These are phyloP conservation scores for Ypsolopha scabrella DNA, from an alignment of 2,888 invertebrate species.

Conservation along the genomic window DNA sequence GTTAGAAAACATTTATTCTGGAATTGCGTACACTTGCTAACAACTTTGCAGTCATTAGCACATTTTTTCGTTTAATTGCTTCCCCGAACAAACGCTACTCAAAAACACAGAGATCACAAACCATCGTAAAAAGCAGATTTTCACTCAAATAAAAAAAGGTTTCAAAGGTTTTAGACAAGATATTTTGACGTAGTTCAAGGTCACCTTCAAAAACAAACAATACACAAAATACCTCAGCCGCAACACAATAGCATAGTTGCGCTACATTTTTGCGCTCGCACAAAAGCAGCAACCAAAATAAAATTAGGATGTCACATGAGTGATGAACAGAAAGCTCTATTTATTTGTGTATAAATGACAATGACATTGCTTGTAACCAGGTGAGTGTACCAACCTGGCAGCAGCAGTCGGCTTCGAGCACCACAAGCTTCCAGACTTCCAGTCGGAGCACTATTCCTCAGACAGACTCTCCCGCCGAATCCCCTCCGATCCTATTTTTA, in stretches of 20 bases:
- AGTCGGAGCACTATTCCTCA: slow-evolving; percentile 32
- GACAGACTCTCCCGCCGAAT: slow-evolving; percentile 24
- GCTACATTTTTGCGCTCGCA: background rate
- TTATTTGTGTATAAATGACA: slow-evolving; percentile 27
- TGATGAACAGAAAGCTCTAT: background rate
- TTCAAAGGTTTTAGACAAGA: too few relatives aligned
- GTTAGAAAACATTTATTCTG: background rate
- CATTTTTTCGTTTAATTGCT: slow-evolving; percentile 24
- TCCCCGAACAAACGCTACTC: slow-evolving; percentile 8
- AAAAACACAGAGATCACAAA: too few relatives aligned
- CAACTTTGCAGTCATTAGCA: slow-evolving; percentile 18
- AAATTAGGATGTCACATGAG: background rate
- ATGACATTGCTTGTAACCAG: slow-evolving; percentile 63
- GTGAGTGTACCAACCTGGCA: slow-evolving; percentile 51
- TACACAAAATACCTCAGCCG: background rate
- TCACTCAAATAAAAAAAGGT: too few relatives aligned
- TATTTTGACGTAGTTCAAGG: too few relatives aligned
- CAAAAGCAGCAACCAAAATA: background rate
- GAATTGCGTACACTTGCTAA: background rate
- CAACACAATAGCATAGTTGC: background rate
- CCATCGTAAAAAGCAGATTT: too few relatives aligned
- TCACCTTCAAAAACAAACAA: slow-evolving; percentile 7
- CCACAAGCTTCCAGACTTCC: slow-evolving; percentile 57
- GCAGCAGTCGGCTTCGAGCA: slow-evolving; percentile 42
- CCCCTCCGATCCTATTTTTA: slow-evolving; percentile 49